These are phyloP conservation scores for Synergus laeviventris DNA, from an alignment of 2,888 invertebrate species.

Conservation along the genomic window DNA sequence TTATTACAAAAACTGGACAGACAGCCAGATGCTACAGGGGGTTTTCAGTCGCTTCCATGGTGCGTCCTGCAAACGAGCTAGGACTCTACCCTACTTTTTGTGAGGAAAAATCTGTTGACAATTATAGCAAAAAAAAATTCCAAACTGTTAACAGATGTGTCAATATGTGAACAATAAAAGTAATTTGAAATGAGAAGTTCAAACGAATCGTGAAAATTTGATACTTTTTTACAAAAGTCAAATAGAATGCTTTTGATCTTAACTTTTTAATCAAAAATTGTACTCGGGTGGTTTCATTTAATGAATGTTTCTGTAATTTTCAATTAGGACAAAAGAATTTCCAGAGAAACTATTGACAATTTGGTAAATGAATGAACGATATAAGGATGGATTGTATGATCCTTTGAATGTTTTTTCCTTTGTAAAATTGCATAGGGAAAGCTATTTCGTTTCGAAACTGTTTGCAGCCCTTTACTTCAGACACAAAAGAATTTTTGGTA, in stretches of 20 bases:
- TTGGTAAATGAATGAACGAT: background rate
- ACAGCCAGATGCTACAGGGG: constrained; percentile 72
- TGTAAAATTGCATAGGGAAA: background rate
- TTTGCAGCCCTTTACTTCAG: background rate
- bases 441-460: background rate
- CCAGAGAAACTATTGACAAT: background rate
- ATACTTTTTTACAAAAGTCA: background rate
- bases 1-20: constrained; percentile 73
- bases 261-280: constrained; percentile 1
- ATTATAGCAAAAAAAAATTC: background rate
- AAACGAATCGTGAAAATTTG: constrained; percentile 5
- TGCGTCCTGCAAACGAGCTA: constrained; percentile 41
- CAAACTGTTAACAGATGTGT: background rate
- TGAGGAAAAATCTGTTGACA: constrained; percentile 20
- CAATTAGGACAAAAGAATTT: background rate
- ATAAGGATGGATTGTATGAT: background rate
- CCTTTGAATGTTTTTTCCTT: background rate
- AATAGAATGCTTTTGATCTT: constrained; percentile 17
- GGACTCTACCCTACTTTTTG: constrained; percentile 15
- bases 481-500: background rate
- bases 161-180: constrained; percentile 24
- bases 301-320: background rate
- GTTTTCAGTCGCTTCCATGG: constrained; percentile 56
- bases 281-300: background rate
- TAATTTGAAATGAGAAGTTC: background rate